A percentile compares a stretch with the other conserved stretches of the same genome.
These are phyloP conservation scores for Chamaetylas fuelleborni DNA, from an alignment of 2,113 vertebrate species.

Conservation along the genomic window DNA sequence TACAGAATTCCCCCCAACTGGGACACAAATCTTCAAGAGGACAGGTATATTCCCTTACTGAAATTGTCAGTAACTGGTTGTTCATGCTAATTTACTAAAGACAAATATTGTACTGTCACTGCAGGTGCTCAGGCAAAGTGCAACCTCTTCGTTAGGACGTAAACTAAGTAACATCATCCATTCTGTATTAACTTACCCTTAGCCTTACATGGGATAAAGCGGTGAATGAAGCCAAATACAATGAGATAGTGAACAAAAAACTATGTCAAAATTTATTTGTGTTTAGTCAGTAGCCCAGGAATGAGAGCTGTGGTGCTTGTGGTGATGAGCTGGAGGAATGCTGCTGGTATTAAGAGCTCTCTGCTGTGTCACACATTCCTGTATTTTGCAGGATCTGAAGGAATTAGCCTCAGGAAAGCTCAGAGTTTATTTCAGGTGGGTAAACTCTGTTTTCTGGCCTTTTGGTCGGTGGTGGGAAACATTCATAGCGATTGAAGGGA, in stretches of 20 bases:
- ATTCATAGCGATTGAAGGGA: background rate
- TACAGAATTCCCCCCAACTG: background rate
- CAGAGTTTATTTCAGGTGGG: conserved; percentile 56
- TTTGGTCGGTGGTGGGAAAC: conserved; percentile 20
- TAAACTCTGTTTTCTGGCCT: conserved; percentile 41
- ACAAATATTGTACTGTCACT: background rate
- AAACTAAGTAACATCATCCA: background rate
- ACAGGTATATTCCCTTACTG: background rate
- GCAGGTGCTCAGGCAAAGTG: background rate
- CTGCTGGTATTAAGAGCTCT: conserved; percentile 39
- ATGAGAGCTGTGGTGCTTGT: conserved; percentile 17
- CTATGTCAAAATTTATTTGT: conserved; percentile 13
- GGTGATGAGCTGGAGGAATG: conserved; percentile 45
- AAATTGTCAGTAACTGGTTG: background rate
- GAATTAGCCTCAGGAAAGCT: conserved; percentile 55
- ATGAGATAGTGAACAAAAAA: conserved; percentile 20
- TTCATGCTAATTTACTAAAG: background rate
- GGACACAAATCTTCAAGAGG: background rate
- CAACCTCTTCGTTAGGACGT: background rate
- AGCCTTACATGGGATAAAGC: background rate
- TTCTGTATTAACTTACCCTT: background rate
- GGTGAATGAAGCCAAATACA: background rate
- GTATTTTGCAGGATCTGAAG: conserved; percentile 33
- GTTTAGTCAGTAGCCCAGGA: conserved; percentile 40
- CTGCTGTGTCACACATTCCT: conserved; percentile 60